Base-by-base conservation (phyloP, 2,888 invertebrate genomes). In the Pyrgus malvae region DNA sequence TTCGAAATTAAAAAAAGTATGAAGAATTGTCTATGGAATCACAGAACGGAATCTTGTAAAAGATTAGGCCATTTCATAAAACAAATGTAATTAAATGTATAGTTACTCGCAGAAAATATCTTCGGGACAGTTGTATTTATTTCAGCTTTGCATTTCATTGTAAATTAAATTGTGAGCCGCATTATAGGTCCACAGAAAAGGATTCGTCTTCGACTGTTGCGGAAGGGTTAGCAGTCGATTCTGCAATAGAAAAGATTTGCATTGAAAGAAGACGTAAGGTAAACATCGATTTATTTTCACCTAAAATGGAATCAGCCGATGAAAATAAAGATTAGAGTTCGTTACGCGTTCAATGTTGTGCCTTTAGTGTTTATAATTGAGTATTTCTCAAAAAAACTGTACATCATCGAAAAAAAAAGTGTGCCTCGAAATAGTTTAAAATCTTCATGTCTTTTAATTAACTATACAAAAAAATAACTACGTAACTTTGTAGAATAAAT, bases 31-130 rank as follows among this genome's bases (percentile, higher is more conserved):
- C 89, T 90, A 90, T 90, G 90, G 82, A 80, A 86, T 78, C 80
- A 86, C 87, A 88, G 90, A 90, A 90, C 87, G 86, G 88, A 90
- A 90, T 90, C 90, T 90, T 90, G 90, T 88, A 90, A 90, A 87
- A 90, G 90, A 90, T 88, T 90, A 90, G 90, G 90, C 90, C 90
- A 90, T 90, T 90, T 90, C 90, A 90, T 90, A 89, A 88, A 90
- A 90, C 90, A 90, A 90, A 90, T 90, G 90, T 90, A 88, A 90
- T 90, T 90, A 90, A 90, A 90, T 90, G 90, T 90, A 89, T 90
- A 90, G 90, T 90, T 87, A 85, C 89, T 90, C 86, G 88, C 90
- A 90, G 88, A 90, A 90, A 90, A 86, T 87, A 88, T 88, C 83
- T 83, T 87, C 87, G 82, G 86, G 87, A 84, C 87, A 85, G 86